Evolutionary conservation across 2,888 invertebrate species (phyloP).

Genomic region (Macaria notata): DNA sequence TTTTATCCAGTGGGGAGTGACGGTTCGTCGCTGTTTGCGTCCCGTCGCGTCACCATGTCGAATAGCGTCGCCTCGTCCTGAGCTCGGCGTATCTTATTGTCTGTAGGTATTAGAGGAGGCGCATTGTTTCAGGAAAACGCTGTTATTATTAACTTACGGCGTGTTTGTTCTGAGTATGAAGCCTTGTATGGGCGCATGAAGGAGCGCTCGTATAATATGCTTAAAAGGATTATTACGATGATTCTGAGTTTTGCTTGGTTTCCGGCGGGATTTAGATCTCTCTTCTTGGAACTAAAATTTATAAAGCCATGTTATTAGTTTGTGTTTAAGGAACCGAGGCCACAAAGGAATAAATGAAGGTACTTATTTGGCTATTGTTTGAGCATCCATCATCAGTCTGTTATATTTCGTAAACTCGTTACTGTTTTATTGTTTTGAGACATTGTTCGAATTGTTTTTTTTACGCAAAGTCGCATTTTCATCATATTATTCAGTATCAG

Average conservation of each 20-base stretch:
- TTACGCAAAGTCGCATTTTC: too few relatives aligned
- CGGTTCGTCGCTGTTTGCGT: constrained; percentile 18
- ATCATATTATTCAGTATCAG: too few relatives aligned
- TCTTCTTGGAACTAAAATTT: background rate
- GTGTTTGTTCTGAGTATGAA: constrained; percentile 11
- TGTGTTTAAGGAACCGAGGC: too few relatives aligned
- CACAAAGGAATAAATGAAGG: too few relatives aligned
- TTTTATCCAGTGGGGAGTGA: constrained; percentile 31
- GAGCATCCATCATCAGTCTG: too few relatives aligned
- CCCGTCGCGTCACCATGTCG: constrained; percentile 25
- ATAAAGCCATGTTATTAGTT: background rate
- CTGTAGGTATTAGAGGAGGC: constrained; percentile 4
- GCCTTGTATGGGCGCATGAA: constrained; percentile 9
- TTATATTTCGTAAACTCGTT: background rate
- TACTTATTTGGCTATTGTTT: background rate
- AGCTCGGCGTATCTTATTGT: constrained; percentile 18
- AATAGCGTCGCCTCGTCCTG: constrained; percentile 16
- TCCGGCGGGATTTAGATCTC: constrained; percentile 3
- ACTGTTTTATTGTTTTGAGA: background rate
- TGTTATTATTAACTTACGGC: constrained; percentile 10
- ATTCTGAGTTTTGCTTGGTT: constrained; percentile 5
- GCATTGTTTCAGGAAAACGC: constrained; percentile 14
- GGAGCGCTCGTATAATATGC: constrained; percentile 2
- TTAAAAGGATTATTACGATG: constrained; percentile 15
- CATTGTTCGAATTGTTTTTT: too few relatives aligned